Base-by-base conservation (phyloP, 2,888 invertebrate genomes). In the Linnaemya vulpina region DNA sequence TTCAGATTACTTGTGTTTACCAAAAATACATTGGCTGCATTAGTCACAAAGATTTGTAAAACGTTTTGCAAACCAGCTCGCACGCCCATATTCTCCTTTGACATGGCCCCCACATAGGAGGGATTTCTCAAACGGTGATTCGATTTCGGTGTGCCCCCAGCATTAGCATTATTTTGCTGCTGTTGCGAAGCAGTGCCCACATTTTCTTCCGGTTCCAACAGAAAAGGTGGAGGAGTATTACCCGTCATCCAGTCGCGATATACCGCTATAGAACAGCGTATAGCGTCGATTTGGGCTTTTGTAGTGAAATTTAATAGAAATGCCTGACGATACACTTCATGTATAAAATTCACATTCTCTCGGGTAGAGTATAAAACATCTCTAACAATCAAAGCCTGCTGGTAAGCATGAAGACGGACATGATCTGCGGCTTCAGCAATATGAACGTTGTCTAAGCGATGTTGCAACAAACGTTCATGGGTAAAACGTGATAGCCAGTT, bases 161-260 rank as follows among this genome's bases (percentile, higher is more conserved):
- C 92, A 88, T 93, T 93, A 8, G 91, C 76, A 70, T 80, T 80
- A 63, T 80, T 87, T 70, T 83, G 79, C n/a, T 89, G 89, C 71
- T 87, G 88, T 38, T 84, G 74, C 68, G 78, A 30, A 30, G 8
- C 67, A 1, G 87, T 73, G 0, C 79, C 15, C 17, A 63, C 86
- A 46, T 30, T 93, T 11, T 94, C 95, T n/a, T 94, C 93, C 7
- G 94, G 94, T 90, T 96, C 96, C 88, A 97, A 92, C 91, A 97
- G 94, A 91, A 98, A 98, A 0, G 96, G 95, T 0, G 97, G 97
- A 78, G 97, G 94, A 25, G 91, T 91, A 9, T 96, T 96, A 93
- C 96, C 95, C 90, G 97, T 97, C 93, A 99, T 98, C 96, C 99
- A 97, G 92, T 99, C 98, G 91, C 97, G 97, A 91, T 99, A 99